Evolutionary conservation across 1,140 invertebrate species (phyloP).

Genomic region (Coelopa frigida): DNA sequence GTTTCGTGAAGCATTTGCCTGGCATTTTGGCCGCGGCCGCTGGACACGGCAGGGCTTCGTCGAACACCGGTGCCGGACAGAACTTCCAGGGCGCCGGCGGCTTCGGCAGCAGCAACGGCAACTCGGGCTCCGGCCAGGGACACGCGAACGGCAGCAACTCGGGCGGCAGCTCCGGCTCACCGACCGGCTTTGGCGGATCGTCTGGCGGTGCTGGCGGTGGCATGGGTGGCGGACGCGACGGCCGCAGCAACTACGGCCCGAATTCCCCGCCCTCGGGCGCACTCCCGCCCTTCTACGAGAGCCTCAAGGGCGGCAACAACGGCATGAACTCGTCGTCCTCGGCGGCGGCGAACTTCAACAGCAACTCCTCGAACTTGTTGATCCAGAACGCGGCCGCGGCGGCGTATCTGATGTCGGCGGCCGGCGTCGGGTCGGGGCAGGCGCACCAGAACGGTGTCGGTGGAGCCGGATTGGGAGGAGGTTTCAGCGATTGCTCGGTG

Average conservation of each 20-base stretch:
- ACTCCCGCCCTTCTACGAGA: slow-evolving; percentile 77
- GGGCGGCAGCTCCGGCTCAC: slow-evolving; percentile 49
- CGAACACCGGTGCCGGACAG: slow-evolving; percentile 42
- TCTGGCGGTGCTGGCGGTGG: slow-evolving; percentile 60
- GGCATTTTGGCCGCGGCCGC: slow-evolving; percentile 62
- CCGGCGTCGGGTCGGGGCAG: slow-evolving; percentile 5
- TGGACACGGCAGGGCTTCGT: slow-evolving; percentile 62
- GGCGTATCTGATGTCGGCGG: slow-evolving; percentile 36
- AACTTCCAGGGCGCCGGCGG: slow-evolving; percentile 35
- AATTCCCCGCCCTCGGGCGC: slow-evolving; percentile 75
- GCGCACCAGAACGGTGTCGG: not conserved
- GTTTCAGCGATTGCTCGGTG: slow-evolving; percentile 4
- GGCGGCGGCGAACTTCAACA: slow-evolving; percentile 49
- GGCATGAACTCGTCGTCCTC: slow-evolving; percentile 54
- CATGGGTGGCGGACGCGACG: slow-evolving; percentile 65
- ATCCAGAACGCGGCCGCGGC: slow-evolving; percentile 45
- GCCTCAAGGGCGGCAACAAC: slow-evolving; percentile 64
- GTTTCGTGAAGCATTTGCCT: slow-evolving; percentile 34
- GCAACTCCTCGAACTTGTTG: slow-evolving; percentile 62
- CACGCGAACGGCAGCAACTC: slow-evolving; percentile 48
- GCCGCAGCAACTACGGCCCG: slow-evolving; percentile 71
- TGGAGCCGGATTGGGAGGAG: slow-evolving; percentile 6
- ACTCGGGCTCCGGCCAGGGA: slow-evolving; percentile 43
- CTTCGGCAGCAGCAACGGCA: slow-evolving; percentile 32
- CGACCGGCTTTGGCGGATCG: slow-evolving; percentile 50